These are phyloP conservation scores for Dione vanillae DNA, from an alignment of 2,888 invertebrate genomes.

Conservation along the genomic window DNA sequence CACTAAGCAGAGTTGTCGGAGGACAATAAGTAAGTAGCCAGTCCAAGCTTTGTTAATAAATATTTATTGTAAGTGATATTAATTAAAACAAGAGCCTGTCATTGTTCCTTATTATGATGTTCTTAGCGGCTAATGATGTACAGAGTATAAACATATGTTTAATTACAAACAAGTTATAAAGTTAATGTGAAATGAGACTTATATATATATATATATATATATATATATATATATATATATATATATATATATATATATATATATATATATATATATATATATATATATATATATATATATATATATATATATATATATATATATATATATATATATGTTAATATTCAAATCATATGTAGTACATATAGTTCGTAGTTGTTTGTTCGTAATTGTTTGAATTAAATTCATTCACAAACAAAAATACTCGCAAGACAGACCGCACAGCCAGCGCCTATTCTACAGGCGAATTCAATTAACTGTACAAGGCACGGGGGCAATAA, in stretches of 20 bases:
- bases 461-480: conserved; percentile 84
- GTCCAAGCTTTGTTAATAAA: too few species aligned
- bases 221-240: background rate
- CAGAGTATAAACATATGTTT: too few species aligned
- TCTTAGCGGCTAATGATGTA: too few species aligned
- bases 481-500: conserved; percentile 83
- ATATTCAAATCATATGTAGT: background rate
- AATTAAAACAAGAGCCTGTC: too few species aligned
- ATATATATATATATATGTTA: background rate
- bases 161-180: background rate
- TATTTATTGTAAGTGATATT: too few species aligned
- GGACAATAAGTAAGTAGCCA: too few species aligned
- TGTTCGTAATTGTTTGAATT: conserved; percentile 26
- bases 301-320: background rate
- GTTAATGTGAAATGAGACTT: background rate
- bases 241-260: background rate
- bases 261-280: background rate
- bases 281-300: background rate
- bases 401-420: conserved; percentile 59
- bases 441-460: conserved; percentile 79
- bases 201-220: background rate
- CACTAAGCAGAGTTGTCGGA: too few species aligned
- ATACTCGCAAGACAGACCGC: conserved; percentile 74
- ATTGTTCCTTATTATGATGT: too few species aligned
- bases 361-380: background rate